Conservation (phyloP, 64 coral and sea anemone species). For the Montipora efflorescens region DNA sequence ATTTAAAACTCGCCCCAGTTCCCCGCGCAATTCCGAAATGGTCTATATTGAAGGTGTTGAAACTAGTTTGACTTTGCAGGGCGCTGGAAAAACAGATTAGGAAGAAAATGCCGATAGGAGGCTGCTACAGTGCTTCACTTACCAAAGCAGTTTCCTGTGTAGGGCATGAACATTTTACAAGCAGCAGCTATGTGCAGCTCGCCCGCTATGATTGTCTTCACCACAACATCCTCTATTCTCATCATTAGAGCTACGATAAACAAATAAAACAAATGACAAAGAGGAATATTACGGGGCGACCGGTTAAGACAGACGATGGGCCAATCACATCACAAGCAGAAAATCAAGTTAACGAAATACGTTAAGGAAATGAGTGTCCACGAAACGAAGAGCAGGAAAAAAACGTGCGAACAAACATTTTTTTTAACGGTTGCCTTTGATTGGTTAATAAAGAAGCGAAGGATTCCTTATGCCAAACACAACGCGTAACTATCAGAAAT, state of each 20-base stretch:
- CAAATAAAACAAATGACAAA: background rate
- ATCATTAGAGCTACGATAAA: conserved; percentile 77
- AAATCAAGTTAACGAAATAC: background rate
- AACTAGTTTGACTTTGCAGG: too few relatives aligned
- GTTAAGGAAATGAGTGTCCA: background rate
- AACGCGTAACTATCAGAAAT: too few relatives aligned
- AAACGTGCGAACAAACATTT: too few relatives aligned
- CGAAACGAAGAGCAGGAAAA: background rate
- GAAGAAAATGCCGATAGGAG: too few relatives aligned
- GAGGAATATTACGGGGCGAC: background rate
- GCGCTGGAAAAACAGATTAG: too few relatives aligned
- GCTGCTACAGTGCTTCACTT: background rate
- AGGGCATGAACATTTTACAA: conserved; percentile 98
- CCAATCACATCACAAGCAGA: background rate
- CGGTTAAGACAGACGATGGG: background rate
- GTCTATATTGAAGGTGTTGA: too few relatives aligned
- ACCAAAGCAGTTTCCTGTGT: conserved; percentile 98
- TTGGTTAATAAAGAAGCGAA: too few relatives aligned
- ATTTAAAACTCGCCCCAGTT: too few relatives aligned
- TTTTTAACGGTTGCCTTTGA: too few relatives aligned
- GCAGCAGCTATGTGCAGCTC: conserved; percentile 97
- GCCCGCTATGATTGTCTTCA: conserved; percentile 98
- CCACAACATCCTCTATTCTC: conserved; percentile 96
- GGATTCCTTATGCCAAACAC: too few relatives aligned
- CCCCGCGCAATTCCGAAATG: too few relatives aligned